Base-by-base conservation (phyloP, 2,113 vertebrate species). In the Lagopus leucura region DNA sequence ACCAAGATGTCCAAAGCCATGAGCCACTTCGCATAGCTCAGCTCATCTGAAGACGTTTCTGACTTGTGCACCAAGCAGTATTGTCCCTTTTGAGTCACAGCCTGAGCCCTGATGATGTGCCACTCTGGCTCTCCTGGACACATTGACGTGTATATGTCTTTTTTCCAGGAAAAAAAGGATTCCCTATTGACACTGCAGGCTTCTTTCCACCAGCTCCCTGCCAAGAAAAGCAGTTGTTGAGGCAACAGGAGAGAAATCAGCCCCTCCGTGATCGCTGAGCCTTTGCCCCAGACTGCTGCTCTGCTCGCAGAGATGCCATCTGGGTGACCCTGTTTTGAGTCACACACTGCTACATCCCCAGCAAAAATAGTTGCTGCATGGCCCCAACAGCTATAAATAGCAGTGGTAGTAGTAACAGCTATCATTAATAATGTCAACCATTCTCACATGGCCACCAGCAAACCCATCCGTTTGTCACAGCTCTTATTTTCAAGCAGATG, bases 141-240 rank as follows among this genome's bases (percentile, higher is more conserved):
- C 13, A 1, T 52, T 57, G 57, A 66, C 36, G 36, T 14, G 10
- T 3, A 36, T 2, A 2, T 43, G n/a, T 19, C 30, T 18, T 28
- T 65, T 79, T 76, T 48, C 54, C 42, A 57, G 47, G 42, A 60
- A 45, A 63, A 57, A 64, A 90, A 84, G 28, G 48, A 65, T 47
- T 73, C 48, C 61, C 61, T 67, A 1, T 36, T 40, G 34, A 71
- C 76, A 43, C 43, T 28, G 19, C n/a, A 60, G n/a, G 54, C 48
- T 21, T 81, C 55, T 83, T 87, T 64, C 74, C 89, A 81, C n/a
- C 34, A 87, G 69, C 42, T 36, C 48, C 19, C 43, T 90, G 89
- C 70, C 86, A 92, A 90, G 86, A 92, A 77, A 90, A 90, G 78
- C 82, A 90, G 55, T 50, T 28, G 22, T 67, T 58, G 40, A 50